phyloP scores from a whole-genome alignment of 2,113 vertebrate species.

The Lathamus discolor region DNA sequence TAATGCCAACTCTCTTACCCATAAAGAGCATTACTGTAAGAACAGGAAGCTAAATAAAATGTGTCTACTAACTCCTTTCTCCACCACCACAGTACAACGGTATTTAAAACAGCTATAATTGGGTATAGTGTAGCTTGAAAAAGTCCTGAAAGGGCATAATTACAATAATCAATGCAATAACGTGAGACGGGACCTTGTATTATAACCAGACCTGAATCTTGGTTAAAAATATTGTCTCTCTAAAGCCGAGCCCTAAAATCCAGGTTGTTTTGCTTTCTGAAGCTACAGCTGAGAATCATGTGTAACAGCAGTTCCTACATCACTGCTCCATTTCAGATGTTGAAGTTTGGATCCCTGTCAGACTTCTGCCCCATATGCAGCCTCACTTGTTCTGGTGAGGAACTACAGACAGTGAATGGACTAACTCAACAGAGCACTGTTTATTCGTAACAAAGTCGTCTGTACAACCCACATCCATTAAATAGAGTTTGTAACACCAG shows the following conservation, averaged over 20 bases:
- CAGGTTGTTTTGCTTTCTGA: not conserved
- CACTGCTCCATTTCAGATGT: not conserved
- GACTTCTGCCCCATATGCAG: not conserved
- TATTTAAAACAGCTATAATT: constrained; percentile 69
- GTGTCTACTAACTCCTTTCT: not conserved
- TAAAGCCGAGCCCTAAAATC: constrained; percentile 1
- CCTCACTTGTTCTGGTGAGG: not conserved
- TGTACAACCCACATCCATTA: not conserved
- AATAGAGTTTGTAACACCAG: not conserved
- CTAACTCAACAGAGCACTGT: not conserved
- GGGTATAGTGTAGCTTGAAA: constrained; percentile 47
- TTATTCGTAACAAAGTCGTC: not conserved
- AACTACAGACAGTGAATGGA: not conserved
- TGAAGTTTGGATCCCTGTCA: not conserved
- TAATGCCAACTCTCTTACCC: not conserved
- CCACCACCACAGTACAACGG: constrained; percentile 51
- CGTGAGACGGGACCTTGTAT: constrained; percentile 39
- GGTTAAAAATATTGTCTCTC: not conserved
- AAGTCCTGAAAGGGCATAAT: constrained; percentile 60
- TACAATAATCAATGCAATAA: constrained; percentile 63
- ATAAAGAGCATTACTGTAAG: constrained; percentile 60
- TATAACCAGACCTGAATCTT: constrained; percentile 47
- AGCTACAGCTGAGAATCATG: not conserved
- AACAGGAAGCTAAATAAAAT: not conserved
- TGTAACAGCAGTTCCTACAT: not conserved